Conservation (phyloP, 2,888 invertebrate species). For the Drosophila sordidapex region DNA sequence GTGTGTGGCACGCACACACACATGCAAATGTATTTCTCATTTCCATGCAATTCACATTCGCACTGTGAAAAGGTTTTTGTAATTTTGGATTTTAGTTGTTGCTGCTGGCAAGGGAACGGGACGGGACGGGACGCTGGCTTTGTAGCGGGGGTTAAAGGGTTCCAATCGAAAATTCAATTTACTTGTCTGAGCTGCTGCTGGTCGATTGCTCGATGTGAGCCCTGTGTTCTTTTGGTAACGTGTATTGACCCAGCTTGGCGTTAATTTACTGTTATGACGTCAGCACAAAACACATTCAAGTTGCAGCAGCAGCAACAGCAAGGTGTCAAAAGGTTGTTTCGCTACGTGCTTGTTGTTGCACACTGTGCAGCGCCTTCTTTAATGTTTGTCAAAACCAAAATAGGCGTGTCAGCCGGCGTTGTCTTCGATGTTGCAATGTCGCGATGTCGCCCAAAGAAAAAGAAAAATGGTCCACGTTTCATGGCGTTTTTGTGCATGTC, state of each 20-base stretch:
- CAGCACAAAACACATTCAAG: conserved; percentile 45
- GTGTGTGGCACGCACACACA: conserved; percentile 4
- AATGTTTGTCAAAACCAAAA: conserved; percentile 34
- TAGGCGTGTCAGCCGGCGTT: conserved; percentile 62
- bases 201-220: conserved; percentile 5
- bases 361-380: background rate
- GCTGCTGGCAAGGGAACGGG: background rate
- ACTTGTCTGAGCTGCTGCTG: conserved; percentile 40
- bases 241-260: conserved; percentile 24
- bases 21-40: conserved; percentile 29
- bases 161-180: conserved; percentile 62
- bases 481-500: conserved; percentile 45
- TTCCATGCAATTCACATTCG: conserved; percentile 47
- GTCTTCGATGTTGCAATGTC: conserved; percentile 32
- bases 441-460: conserved; percentile 27
- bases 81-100: conserved; percentile 31
- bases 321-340: conserved; percentile 52
- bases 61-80: conserved; percentile 44
- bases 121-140: background rate
- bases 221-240: conserved; percentile 2
- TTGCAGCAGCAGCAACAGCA: conserved; percentile 6
- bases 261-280: conserved; percentile 77
- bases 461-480: conserved; percentile 73
- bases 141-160: conserved; percentile 10
- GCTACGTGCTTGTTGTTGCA: conserved; percentile 14